phyloP scores from a whole-genome alignment of 35 echinoderm and acorn worm species.

The Apostichopus parvimensis region DNA sequence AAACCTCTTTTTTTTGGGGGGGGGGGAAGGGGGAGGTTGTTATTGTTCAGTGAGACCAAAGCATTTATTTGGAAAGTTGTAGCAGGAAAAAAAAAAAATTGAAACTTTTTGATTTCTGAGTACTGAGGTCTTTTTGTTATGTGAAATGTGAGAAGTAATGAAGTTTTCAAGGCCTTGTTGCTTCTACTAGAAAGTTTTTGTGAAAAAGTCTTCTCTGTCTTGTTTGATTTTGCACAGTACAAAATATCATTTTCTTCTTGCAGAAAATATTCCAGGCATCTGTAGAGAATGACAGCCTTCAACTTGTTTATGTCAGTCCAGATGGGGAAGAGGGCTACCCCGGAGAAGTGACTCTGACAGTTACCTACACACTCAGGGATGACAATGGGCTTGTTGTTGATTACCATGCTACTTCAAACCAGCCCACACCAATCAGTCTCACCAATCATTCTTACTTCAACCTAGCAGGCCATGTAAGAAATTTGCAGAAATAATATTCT shows the following conservation, averaged over 20 bases:
- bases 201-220: too few species aligned
- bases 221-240: too few species aligned
- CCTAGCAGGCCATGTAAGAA: slow-evolving; percentile 92
- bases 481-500: neutral
- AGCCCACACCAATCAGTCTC: slow-evolving; percentile 88
- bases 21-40: too few species aligned
- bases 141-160: too few species aligned
- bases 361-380: slow-evolving; percentile 76
- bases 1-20: too few species aligned
- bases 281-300: slow-evolving; percentile 68
- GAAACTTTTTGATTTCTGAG: too few species aligned
- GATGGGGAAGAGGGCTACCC: slow-evolving; percentile 96
- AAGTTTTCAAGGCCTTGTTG: too few species aligned
- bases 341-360: slow-evolving; percentile 69
- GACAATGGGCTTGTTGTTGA: slow-evolving; percentile 76
- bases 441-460: slow-evolving; percentile 98
- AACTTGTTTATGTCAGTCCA: slow-evolving; percentile 75
- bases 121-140: too few species aligned
- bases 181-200: too few species aligned
- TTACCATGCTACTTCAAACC: slow-evolving; percentile 72
- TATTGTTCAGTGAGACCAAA: too few species aligned
- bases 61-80: too few species aligned
- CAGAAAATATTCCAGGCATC: slow-evolving; percentile 71
- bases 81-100: too few species aligned
- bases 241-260: neutral